phyloP scores from a whole-genome alignment of 2,797 vertebrate species.

The Pyrrhura leucotis region DNA sequence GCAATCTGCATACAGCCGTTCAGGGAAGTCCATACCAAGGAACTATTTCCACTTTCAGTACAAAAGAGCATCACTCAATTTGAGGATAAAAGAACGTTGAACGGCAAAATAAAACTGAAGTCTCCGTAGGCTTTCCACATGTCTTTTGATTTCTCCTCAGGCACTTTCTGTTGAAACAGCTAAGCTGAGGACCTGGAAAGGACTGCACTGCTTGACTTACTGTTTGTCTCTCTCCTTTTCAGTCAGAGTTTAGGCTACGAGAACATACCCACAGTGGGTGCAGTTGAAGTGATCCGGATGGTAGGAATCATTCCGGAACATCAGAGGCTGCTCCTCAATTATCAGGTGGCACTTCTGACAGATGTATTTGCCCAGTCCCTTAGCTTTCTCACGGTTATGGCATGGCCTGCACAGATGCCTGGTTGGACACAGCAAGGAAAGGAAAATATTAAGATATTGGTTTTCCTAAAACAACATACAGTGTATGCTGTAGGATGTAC shows the following conservation, averaged over 20 bases:
- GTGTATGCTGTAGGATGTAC: neutral
- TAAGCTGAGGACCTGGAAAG: neutral
- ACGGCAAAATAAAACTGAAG: neutral
- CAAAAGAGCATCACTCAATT: neutral
- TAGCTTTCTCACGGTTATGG: conserved; percentile 81
- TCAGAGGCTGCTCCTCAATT: conserved; percentile 80
- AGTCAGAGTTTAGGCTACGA: neutral
- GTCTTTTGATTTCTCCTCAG: neutral
- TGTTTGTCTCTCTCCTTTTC: neutral
- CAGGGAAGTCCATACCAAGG: neutral
- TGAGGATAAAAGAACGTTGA: neutral
- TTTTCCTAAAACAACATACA: neutral
- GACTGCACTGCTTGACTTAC: neutral
- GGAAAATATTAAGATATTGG: neutral
- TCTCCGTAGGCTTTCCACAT: neutral
- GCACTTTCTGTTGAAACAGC: neutral
- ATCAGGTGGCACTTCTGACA: conserved; percentile 81
- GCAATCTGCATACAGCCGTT: neutral
- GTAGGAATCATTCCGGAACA: conserved; percentile 79
- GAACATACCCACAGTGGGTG: conserved; percentile 79
- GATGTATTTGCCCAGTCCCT: conserved; percentile 80
- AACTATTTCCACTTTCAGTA: neutral
- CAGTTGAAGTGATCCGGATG: conserved; percentile 82
- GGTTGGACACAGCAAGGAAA: neutral
- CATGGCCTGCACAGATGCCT: conserved; percentile 82